Evolutionary conservation across 2,888 invertebrate species (phyloP), one percentile per base, ranked within the genome.

Genomic region (Leptinotarsa juncta): DNA sequence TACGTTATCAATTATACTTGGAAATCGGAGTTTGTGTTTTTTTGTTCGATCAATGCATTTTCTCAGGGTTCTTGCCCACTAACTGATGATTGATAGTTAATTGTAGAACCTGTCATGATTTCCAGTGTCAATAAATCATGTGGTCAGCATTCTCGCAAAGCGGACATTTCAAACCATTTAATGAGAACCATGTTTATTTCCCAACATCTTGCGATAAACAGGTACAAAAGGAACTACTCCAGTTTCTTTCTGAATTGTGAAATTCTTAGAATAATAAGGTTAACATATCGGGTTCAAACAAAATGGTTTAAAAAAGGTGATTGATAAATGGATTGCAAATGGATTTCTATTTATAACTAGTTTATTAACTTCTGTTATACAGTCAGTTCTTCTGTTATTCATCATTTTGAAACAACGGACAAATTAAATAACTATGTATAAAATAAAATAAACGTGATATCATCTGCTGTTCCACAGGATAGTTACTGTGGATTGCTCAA

Each of bases 81-180:
- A 76, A 76, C 70, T 62, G 77, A 75, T 75, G 75, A 77, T 77
- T 78, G 77, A 78, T 72, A 72, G 75, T 75, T 78, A 73, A 77
- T 79, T 76, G 74, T 75, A 69, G 55, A 76, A 79, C 69, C 75
- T 78, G 78, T 78, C 80, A 74, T 77, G 77, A 77, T 77, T 81
- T 76, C 73, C 72, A 69, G 70, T 67, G 69, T 72, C 78, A 74
- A 79, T 80, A 79, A 80, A 81, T 81, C 80, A 79, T 76, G 72
- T 70, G 71, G 77, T 80, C 80, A 78, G 80, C 80, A 79, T 80
- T 81, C 80, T 79, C 73, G 78, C 78, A 80, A 81, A 78, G 77
- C 73, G 76, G 78, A 79, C 80, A 74, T 77, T 81, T 79, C 77
- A 60, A 51, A 68, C 69, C 73, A 72, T 67, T 79, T 80, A 81